Percentiles rank a stretch among this genome's conserved stretches.
Evolutionary conservation across 2,113 vertebrate genomes (phyloP).

Genomic region (Cyrtonyx montezumae): DNA sequence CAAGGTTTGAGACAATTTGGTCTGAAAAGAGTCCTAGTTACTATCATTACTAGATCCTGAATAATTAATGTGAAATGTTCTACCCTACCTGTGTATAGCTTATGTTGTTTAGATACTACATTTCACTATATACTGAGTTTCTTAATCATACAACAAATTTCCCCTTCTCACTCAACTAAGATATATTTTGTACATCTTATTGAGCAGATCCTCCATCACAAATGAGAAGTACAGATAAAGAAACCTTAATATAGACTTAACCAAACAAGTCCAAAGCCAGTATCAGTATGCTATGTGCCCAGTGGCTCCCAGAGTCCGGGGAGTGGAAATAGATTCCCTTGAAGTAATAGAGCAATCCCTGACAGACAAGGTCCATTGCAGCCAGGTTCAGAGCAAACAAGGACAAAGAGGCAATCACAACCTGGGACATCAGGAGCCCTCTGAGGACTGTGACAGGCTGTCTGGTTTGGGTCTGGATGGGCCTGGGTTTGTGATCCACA

Average conservation of each 20-base stretch:
- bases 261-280: neutral
- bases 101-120: neutral
- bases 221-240: neutral
- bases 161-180: neutral
- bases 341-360: neutral
- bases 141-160: neutral
- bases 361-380: neutral
- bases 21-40: neutral
- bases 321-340: neutral
- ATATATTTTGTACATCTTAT: neutral
- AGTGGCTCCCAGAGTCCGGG: neutral
- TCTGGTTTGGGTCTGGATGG: no score
- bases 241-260: neutral
- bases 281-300: rapidly evolving
- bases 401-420: neutral
- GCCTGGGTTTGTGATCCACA: rapidly evolving
- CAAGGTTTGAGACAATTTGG: neutral
- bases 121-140: neutral
- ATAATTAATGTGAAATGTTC: neutral
- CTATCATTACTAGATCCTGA: neutral
- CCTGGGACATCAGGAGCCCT: neutral
- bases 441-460: rapidly evolving
- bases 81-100: rapidly evolving
- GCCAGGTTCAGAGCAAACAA: rapidly evolving
- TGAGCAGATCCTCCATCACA: neutral